Percentiles rank a stretch among this genome's conserved stretches.
Conservation (phyloP, 2,797 vertebrate species). For the Xiphophorus birchmanni region DNA sequence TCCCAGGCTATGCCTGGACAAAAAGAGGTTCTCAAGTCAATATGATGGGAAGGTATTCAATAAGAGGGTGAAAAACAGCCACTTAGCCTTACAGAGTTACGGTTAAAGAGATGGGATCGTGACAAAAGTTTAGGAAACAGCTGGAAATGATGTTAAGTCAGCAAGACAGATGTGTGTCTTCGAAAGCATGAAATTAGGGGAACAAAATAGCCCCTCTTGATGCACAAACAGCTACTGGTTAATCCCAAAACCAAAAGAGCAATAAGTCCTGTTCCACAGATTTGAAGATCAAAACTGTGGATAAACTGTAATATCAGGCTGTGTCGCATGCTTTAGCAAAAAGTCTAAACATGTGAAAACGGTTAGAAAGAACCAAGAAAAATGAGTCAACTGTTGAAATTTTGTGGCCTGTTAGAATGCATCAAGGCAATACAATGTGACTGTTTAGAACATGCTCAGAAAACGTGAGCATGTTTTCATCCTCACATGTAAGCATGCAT, state of each 20-base stretch:
- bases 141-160: constrained; percentile 43
- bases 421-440: constrained; percentile 11
- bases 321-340: constrained; percentile 35
- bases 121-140: constrained; percentile 36
- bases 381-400: constrained; percentile 51
- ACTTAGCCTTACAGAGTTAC: constrained; percentile 29
- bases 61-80: constrained; percentile 45
- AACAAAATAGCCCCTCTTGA: constrained; percentile 11
- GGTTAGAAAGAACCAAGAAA: constrained; percentile 27
- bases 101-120: constrained; percentile 30
- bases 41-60: constrained; percentile 45
- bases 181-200: constrained; percentile 29
- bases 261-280: constrained; percentile 33
- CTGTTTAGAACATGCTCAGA: constrained; percentile 15
- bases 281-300: constrained; percentile 41
- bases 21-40: constrained; percentile 58
- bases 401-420: constrained; percentile 20
- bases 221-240: constrained; percentile 38
- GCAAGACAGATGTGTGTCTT: constrained; percentile 19
- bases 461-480: constrained; percentile 1
- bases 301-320: constrained; percentile 30
- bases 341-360: constrained; percentile 24
- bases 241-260: constrained; percentile 16
- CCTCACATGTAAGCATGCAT: neutral
- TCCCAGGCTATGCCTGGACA: constrained; percentile 57